These are phyloP conservation scores for Xenopus borealis DNA, from an alignment of 2,113 vertebrate species.

Conservation along the genomic window DNA sequence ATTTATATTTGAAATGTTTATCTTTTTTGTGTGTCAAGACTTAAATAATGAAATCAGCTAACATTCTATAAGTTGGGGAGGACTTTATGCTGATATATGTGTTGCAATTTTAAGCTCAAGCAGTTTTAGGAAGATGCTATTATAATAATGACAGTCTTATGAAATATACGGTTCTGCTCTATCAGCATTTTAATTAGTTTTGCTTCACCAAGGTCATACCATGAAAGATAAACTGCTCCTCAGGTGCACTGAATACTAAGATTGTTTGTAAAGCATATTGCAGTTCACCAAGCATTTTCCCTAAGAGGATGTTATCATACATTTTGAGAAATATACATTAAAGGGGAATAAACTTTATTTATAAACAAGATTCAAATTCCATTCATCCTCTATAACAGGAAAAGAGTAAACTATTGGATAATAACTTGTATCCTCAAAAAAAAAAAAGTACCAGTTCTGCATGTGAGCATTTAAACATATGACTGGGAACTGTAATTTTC, in stretches of 20 bases:
- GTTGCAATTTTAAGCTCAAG: neutral
- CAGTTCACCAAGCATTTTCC: neutral
- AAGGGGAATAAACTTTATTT: neutral
- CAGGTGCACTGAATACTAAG: conserved; percentile 22
- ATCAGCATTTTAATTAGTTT: conserved; percentile 40
- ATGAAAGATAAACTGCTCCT: conserved; percentile 15
- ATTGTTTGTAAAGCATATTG: conserved; percentile 21
- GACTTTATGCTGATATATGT: neutral
- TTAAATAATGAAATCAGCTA: no score
- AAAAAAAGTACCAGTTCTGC: no score
- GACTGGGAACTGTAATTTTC: no score
- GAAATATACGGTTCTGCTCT: conserved; percentile 38
- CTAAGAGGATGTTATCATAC: neutral
- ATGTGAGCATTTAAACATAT: no score
- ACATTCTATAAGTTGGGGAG: no score
- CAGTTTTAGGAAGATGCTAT: conserved; percentile 21
- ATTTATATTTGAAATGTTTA: no score
- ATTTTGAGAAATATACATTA: no score
- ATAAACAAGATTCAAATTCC: neutral
- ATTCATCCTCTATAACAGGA: no score
- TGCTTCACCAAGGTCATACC: conserved; percentile 36
- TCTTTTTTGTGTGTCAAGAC: no score
- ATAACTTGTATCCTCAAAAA: no score
- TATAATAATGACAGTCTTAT: conserved; percentile 28
- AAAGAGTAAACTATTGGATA: no score